Percentiles rank a stretch among this genome's conserved stretches.
These are phyloP conservation scores for Tridacna gigas DNA, from an alignment of 2,888 invertebrate genomes.

Conservation along the genomic window DNA sequence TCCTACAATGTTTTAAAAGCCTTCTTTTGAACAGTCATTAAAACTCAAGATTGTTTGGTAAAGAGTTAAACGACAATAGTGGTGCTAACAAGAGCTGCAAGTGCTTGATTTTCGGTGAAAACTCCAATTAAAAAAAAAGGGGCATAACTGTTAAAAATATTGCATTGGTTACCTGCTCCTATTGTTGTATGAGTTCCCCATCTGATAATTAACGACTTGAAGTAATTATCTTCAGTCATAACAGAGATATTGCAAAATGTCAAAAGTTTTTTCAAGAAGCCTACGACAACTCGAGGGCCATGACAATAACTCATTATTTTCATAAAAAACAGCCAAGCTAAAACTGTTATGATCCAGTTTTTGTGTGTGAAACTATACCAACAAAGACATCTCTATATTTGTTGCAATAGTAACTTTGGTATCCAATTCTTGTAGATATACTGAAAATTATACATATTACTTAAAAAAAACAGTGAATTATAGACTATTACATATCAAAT, in stretches of 20 bases:
- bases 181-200: too few species aligned
- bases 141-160: too few species aligned
- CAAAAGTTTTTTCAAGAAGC: too few species aligned
- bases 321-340: neutral
- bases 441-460: neutral
- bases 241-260: too few species aligned
- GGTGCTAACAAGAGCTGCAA: neutral
- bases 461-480: neutral
- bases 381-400: neutral
- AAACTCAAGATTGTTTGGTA: neutral
- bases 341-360: neutral
- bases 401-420: neutral
- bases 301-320: too few species aligned
- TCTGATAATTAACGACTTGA: too few species aligned
- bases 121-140: too few species aligned
- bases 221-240: too few species aligned
- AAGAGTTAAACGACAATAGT: neutral
- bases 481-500: neutral
- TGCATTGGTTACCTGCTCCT: too few species aligned
- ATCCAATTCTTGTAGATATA: neutral
- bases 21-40: neutral
- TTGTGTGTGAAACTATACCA: neutral
- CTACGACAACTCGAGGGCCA: too few species aligned
- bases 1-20: neutral
- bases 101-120: too few species aligned